Evolutionary conservation across 2,113 vertebrate species (phyloP).

Genomic region (Blennius ocellaris): DNA sequence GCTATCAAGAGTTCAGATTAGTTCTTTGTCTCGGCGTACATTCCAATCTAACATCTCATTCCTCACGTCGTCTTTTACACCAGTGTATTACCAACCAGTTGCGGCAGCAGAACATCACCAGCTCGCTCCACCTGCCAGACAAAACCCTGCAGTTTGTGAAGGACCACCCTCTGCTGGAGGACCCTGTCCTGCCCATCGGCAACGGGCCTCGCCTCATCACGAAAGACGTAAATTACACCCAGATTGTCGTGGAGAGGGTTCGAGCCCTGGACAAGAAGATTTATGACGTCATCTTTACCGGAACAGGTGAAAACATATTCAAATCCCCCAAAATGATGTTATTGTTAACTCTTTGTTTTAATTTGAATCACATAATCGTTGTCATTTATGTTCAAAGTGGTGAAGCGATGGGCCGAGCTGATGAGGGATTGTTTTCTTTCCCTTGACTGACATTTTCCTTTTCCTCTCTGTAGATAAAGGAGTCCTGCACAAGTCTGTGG

Average conservation of each 20-base stretch:
- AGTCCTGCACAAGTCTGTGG: conserved; percentile 92
- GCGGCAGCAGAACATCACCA: conserved; percentile 87
- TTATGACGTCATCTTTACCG: conserved; percentile 93
- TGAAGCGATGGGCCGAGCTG: too few relatives aligned
- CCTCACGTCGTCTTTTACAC: not conserved
- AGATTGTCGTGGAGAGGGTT: conserved; percentile 94
- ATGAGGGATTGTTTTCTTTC: not conserved
- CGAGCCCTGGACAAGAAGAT: conserved; percentile 86
- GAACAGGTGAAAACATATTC: conserved; percentile 85
- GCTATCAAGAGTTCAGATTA: too few relatives aligned
- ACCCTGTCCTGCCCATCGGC: conserved; percentile 89
- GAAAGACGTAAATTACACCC: conserved; percentile 92
- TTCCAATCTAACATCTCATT: not conserved
- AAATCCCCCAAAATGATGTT: too few relatives aligned
- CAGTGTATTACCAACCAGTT: conserved; percentile 92
- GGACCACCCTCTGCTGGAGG: conserved; percentile 96
- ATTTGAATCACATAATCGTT: not conserved
- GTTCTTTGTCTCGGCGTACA: not conserved
- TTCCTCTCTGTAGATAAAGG: conserved; percentile 86
- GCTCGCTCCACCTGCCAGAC: conserved; percentile 92
- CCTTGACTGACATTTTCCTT: not conserved
- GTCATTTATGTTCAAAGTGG: not conserved
- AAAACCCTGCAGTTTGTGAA: conserved; percentile 96
- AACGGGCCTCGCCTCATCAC: conserved; percentile 89
- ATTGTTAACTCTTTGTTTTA: too few relatives aligned